These are phyloP conservation scores for Chrysomallon squamiferum DNA, from an alignment of 1,140 invertebrate genomes.

Conservation along the genomic window DNA sequence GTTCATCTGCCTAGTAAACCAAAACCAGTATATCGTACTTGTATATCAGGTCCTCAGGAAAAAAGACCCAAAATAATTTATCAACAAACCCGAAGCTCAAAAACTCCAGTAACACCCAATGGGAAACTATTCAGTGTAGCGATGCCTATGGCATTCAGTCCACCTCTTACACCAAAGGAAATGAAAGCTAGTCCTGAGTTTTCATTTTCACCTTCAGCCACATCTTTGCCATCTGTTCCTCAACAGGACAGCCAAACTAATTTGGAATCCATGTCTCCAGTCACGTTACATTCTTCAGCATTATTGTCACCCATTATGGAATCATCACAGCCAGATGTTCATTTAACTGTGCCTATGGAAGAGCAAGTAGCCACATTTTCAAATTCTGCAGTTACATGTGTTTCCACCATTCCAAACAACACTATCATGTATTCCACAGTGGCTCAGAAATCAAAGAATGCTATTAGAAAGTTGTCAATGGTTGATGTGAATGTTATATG, in stretches of 20 bases:
- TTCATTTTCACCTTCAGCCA: constrained; percentile 21
- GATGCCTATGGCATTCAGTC: constrained; percentile 43
- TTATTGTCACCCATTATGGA: neutral
- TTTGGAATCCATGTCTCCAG: neutral
- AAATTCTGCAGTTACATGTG: neutral
- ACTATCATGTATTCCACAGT: neutral
- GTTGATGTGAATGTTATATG: neutral
- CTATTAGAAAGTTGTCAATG: constrained; percentile 1
- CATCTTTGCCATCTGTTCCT: constrained; percentile 14
- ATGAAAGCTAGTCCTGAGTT: constrained; percentile 27
- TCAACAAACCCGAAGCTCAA: neutral
- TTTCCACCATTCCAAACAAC: neutral
- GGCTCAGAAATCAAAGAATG: neutral
- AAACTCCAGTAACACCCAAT: constrained; percentile 21
- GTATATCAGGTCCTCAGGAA: constrained; percentile 10
- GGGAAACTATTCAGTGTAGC: constrained; percentile 33
- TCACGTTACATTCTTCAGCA: neutral
- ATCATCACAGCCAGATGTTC: constrained; percentile 6
- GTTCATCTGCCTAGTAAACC: constrained; percentile 20
- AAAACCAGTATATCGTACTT: constrained; percentile 25
- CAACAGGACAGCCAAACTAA: constrained; percentile 5
- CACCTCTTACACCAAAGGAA: constrained; percentile 25
- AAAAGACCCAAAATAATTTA: neutral
- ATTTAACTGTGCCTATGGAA: neutral
- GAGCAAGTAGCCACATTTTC: neutral